Base-by-base conservation (phyloP, 2,113 vertebrate genomes). In the Clarias batrachus region DNA sequence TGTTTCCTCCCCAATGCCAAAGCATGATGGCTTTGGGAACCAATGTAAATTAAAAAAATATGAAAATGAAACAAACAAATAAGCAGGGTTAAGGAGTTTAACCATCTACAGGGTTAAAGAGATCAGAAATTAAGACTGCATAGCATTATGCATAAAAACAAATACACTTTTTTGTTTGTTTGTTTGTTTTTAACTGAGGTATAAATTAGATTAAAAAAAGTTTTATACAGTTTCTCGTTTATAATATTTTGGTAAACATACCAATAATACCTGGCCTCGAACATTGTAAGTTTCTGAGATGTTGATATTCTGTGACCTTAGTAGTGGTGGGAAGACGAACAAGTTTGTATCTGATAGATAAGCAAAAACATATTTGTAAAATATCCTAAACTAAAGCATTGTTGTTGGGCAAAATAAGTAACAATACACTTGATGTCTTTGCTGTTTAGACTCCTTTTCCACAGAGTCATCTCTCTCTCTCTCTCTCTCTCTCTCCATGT, bases 41-140 rank as follows among this genome's bases (percentile, higher is more conserved):
- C 23, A 56, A 78, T 56, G 12, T 76, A 14, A 54, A 25, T 56
- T 27, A 56, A 5, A 54, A 76, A n/a, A 25, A 14, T n/a, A 0
- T n/a, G 12, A 73, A 76, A 52, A 19, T 76, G 73, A 77, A 54
- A 27, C 25, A 16, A 17, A 9, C 74, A 76, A 54, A 54, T n/a
- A 76, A 52, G 12, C 41, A 27, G 25, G 13, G 25, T 9, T 17
- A 52, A 52, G 5, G 74, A 56, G 74, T 78, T 78, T n/a, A n/a
- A n/a, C n/a, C n/a, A n/a, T n/a, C n/a, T n/a, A n/a, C 41, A 27
- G 25, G 13, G 25, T 9, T 17, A 52, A 52, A 2, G 74, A 56
- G 74, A 57, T 78, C n/a, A 78, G 74, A 78, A 78, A 78, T 25
- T 25, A 27, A 56, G 52, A 76, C 19, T 48, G 66, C 16, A 68